Evolutionary conservation across 2,113 vertebrate genomes (phyloP).

Genomic region (Pelusios castaneus): DNA sequence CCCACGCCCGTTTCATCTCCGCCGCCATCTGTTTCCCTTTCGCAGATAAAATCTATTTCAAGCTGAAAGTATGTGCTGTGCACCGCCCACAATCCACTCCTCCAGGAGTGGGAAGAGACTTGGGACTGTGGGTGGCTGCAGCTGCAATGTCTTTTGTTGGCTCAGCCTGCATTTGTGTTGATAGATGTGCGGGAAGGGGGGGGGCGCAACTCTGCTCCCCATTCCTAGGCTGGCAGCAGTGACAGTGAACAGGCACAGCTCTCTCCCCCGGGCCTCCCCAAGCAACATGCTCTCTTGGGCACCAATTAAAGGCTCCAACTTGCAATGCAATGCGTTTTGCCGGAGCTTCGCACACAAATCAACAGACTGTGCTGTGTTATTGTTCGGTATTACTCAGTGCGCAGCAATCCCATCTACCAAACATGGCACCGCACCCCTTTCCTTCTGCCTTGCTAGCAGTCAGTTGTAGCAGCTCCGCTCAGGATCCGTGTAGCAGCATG

Average conservation of each 20-base stretch:
- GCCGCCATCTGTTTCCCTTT: conserved; percentile 49
- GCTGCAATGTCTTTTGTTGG: neutral
- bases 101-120: neutral
- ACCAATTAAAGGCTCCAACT: neutral
- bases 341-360: neutral
- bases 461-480: neutral
- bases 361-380: fast-evolving
- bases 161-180: fast-evolving
- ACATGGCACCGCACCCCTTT: neutral
- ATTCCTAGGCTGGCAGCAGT: fast-evolving
- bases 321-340: neutral
- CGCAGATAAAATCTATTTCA: conserved; percentile 59
- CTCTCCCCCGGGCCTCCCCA: neutral
- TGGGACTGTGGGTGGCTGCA: conserved; percentile 40
- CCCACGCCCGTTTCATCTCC: neutral
- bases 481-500: neutral
- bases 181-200: fast-evolving
- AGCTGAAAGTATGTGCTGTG: neutral
- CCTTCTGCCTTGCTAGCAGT: neutral
- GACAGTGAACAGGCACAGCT: neutral
- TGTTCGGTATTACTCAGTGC: neutral
- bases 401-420: fast-evolving
- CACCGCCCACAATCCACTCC: neutral
- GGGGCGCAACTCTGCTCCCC: neutral
- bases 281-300: neutral